Conservation (phyloP, 2,113 vertebrate species). For the Embiotoca jacksoni region DNA sequence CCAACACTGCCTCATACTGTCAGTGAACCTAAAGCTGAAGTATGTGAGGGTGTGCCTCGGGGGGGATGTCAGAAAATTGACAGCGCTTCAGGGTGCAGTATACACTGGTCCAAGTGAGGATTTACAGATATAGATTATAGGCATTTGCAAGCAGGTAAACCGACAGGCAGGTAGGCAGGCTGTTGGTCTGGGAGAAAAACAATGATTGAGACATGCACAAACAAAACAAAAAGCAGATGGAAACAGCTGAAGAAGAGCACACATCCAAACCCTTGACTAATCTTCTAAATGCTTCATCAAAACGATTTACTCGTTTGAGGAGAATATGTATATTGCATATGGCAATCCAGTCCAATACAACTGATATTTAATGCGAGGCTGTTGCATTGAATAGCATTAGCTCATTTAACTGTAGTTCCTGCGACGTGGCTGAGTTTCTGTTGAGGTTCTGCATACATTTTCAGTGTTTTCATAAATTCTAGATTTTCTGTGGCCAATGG, state of each 20-base stretch:
- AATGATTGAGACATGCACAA: constrained; percentile 1
- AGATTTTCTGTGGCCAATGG: constrained; percentile 11
- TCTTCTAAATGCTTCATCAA: too few relatives aligned
- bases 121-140: constrained; percentile 26
- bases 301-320: too few relatives aligned
- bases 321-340: too few relatives aligned
- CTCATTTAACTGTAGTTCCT: background rate
- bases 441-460: constrained; percentile 9
- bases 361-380: background rate
- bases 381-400: background rate
- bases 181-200: background rate
- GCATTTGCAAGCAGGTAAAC: constrained; percentile 25
- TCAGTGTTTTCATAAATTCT: constrained; percentile 4
- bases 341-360: background rate
- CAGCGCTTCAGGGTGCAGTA: constrained; percentile 18
- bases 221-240: background rate
- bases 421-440: background rate
- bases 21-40: constrained; percentile 18
- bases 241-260: background rate
- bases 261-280: background rate
- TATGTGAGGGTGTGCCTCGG: constrained; percentile 6
- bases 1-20: constrained; percentile 13
- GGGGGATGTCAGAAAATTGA: constrained; percentile 38
- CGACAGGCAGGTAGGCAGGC: constrained; percentile 10
- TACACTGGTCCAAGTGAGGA: constrained; percentile 30